phyloP scores from a whole-genome alignment of 2,797 vertebrate genomes.

The Lepilemur septentrionalis region DNA sequence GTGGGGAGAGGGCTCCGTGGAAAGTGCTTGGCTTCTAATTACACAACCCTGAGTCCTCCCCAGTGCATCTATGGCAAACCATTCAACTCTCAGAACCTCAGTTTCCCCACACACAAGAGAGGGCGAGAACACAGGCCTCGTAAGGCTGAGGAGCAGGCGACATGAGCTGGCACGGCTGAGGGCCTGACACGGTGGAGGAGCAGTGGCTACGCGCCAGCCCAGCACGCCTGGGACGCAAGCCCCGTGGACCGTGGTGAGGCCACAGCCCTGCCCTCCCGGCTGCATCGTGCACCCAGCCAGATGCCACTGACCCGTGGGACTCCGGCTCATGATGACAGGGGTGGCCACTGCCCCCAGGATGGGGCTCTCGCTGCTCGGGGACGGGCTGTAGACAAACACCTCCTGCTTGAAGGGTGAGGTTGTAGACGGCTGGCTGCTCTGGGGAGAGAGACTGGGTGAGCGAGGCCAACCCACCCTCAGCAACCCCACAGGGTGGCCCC shows the following conservation, averaged over 20 bases:
- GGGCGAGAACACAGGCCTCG: neutral
- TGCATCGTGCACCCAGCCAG: fast-evolving
- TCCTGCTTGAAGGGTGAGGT: conserved; percentile 90
- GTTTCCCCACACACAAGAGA: neutral
- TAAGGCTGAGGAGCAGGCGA: fast-evolving
- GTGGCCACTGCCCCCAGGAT: conserved; percentile 82
- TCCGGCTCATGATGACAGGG: conserved; percentile 95
- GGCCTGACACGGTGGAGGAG: fast-evolving
- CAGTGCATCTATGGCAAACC: neutral
- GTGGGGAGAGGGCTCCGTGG: too few relatives aligned
- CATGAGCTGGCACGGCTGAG: neutral
- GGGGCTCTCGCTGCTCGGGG: conserved; percentile 89
- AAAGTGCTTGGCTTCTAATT: neutral
- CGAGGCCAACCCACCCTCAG: too few relatives aligned
- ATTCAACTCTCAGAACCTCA: neutral
- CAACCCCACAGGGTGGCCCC: neutral
- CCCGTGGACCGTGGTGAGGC: neutral
- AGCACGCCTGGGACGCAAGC: fast-evolving
- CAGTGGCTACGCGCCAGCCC: fast-evolving
- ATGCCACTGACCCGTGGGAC: conserved; percentile 90
- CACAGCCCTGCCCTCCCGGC: neutral
- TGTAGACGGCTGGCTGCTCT: conserved; percentile 90
- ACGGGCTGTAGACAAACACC: conserved; percentile 89
- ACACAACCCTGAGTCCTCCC: neutral
- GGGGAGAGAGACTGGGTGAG: conserved; percentile 66